Evolutionary conservation across 1,140 invertebrate genomes (phyloP), one percentile per base, ranked within the genome.

Genomic region (Zaprionus vittiger): DNA sequence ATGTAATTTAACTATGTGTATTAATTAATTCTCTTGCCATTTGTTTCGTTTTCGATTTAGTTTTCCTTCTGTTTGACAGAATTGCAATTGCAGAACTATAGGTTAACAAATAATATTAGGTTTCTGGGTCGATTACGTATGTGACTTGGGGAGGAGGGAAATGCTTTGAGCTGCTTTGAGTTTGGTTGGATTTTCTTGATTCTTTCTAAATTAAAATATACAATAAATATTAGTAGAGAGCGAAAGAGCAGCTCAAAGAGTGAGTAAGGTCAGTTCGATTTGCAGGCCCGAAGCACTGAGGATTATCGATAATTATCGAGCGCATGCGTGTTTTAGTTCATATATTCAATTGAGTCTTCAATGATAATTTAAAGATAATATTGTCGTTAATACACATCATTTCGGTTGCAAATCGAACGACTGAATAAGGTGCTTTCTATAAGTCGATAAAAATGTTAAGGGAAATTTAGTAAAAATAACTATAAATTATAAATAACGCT

Each of bases 41-140:
- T 62, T 73, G 28, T 64, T 61, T 65, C 4, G 15, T 55, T 79
- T 71, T 28, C 38, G 24, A 59, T 65, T 34, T 28, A 26, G 44
- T 65, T 59, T 67, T 28, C 28, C 75, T 86, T 91, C 87, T 91
- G 89, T 91, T 91, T 82, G 81, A 91, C 89, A 91, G 89, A 91
- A 80, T 80, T 79, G 61, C 65, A 73, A 81, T 68, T 54, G 31
- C n/a, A 47, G 41, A 71, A 65, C 73, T 70, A 79, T 77, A 63
- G 72, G 66, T 77, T 71, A 80, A 82, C 64, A 66, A 65, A 66
- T 72, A 61, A 73, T 56, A 56, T 66, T 73, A 81, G 78, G 28
- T 65, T 56, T 65, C 47, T 24, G 47, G 47, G 31, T 60, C 22
- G 47, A 67, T 72, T 66, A 61, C 69, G 62, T 77, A 67, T 72